Percentiles rank a stretch among this genome's conserved stretches.
These are phyloP conservation scores for Taurulus bubalis DNA, from an alignment of 2,113 vertebrate species.

Conservation along the genomic window DNA sequence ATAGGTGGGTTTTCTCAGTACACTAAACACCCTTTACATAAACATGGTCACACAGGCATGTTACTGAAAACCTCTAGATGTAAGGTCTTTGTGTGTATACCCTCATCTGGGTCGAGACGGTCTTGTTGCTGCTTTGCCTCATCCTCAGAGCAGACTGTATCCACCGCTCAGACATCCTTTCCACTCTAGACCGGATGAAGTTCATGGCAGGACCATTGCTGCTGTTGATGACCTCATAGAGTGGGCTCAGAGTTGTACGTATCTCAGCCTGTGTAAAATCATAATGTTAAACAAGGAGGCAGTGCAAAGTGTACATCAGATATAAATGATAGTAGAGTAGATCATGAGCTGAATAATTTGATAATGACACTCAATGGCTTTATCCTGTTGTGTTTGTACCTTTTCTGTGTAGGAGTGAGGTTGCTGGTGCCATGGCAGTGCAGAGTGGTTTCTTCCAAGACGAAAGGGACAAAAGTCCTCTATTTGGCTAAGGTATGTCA, in stretches of 20 bases:
- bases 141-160: conserved; percentile 64
- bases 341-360: background rate
- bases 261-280: conserved; percentile 62
- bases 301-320: background rate
- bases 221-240: conserved; percentile 65
- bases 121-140: conserved; percentile 55
- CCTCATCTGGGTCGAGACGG: conserved; percentile 60
- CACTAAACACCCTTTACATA: background rate
- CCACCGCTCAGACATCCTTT: conserved; percentile 77
- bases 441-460: conserved; percentile 54
- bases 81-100: conserved; percentile 35
- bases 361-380: background rate
- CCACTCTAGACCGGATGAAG: conserved; percentile 77
- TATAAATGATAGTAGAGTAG: background rate
- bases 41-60: background rate
- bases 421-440: conserved; percentile 64
- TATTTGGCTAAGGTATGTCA: conserved; percentile 80
- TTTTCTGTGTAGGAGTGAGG: conserved; percentile 32
- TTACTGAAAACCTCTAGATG: background rate
- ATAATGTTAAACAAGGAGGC: background rate
- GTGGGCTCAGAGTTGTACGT: conserved; percentile 52
- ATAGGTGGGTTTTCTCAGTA: too few species aligned
- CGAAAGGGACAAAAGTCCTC: conserved; percentile 79
- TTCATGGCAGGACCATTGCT: conserved; percentile 66
- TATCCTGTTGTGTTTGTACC: conserved; percentile 46